Evolutionary conservation across 2,797 vertebrate species (phyloP).

Genomic region (Micromesistius poutassou): DNA sequence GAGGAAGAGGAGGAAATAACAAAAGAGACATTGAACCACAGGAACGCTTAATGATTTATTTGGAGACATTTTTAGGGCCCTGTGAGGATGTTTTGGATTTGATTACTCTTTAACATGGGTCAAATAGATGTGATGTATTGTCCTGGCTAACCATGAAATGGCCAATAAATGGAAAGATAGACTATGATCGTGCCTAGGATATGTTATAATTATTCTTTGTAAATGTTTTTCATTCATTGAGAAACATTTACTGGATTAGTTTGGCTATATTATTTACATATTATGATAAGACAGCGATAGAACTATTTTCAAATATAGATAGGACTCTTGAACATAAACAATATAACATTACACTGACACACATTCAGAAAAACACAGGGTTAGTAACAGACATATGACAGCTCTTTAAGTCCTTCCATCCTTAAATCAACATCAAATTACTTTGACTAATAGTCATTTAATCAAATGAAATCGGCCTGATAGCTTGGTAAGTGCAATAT

Average conservation of each 20-base stretch:
- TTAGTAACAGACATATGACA: slow-evolving; percentile 9
- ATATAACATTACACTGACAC: not conserved
- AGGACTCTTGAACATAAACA: not conserved
- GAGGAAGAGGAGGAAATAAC: slow-evolving; percentile 10
- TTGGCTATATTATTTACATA: not conserved
- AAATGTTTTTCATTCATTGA: not conserved
- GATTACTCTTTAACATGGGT: not conserved
- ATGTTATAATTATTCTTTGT: not conserved
- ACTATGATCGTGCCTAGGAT: not conserved
- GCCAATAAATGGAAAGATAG: not conserved
- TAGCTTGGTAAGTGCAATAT: not conserved
- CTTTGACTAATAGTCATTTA: not conserved
- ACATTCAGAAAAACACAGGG: slow-evolving; percentile 9
- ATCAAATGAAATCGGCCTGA: not conserved
- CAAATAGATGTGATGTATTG: not conserved
- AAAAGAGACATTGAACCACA: not conserved
- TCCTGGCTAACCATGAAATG: not conserved
- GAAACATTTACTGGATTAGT: not conserved
- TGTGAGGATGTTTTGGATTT: not conserved
- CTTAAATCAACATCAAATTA: slow-evolving; percentile 4
- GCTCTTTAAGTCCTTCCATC: not conserved
- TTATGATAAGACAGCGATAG: not conserved
- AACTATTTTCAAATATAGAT: not conserved
- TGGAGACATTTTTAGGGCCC: not conserved
- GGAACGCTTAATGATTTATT: not conserved